Conservation (phyloP, 2,888 invertebrate genomes). For the Agrotis exclamationis region DNA sequence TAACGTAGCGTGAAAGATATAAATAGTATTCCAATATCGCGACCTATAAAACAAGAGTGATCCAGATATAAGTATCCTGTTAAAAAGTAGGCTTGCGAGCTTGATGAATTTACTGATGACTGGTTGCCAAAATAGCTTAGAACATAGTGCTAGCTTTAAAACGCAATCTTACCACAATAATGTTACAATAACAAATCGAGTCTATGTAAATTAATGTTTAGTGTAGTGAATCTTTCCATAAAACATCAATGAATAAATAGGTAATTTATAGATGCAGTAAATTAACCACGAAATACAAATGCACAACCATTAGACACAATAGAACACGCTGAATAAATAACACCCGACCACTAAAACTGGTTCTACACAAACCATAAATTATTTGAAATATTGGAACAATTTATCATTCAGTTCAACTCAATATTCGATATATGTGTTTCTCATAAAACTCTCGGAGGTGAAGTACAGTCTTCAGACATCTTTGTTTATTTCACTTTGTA, state of each 20-base stretch:
- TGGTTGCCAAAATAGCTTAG: constrained; percentile 15
- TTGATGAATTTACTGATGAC: neutral
- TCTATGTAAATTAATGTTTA: neutral
- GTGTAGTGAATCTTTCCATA: neutral
- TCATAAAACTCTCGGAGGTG: constrained; percentile 43
- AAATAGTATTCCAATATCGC: constrained; percentile 26
- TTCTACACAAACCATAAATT: constrained; percentile 15
- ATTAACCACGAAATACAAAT: constrained; percentile 17
- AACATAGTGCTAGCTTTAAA: neutral
- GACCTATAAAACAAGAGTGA: constrained; percentile 5
- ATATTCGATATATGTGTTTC: constrained; percentile 32
- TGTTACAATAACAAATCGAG: neutral
- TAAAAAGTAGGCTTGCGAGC: neutral
- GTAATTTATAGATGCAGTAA: neutral
- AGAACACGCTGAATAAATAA: constrained; percentile 32
- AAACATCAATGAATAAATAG: neutral
- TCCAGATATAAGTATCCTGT: constrained; percentile 10
- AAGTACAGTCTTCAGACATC: constrained; percentile 21
- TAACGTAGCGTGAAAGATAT: constrained; percentile 41
- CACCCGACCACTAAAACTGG: constrained; percentile 10
- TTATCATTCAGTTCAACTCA: constrained; percentile 49
- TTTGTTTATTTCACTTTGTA: constrained; percentile 51
- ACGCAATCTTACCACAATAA: neutral
- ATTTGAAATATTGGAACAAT: constrained; percentile 46
- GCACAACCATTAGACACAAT: neutral